A percentile compares a stretch with the other conserved stretches of the same genome.
phyloP scores from a whole-genome alignment of 2,888 invertebrate species.

The Sylvicola cinctus region DNA sequence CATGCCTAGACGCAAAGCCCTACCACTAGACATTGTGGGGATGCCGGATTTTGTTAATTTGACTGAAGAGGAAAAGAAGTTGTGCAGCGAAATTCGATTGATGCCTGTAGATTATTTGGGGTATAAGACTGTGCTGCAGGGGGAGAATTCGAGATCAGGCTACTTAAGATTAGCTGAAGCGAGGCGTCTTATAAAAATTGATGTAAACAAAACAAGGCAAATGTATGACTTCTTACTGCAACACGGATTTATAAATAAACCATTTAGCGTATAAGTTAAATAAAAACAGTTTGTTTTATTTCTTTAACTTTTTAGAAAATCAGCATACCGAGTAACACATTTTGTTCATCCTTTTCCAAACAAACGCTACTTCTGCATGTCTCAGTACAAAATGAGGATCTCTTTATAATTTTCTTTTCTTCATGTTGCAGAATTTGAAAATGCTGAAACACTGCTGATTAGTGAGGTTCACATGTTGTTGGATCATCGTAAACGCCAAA shows the following conservation, averaged over 20 bases:
- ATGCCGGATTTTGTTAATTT: conserved; percentile 60
- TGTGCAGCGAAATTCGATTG: conserved; percentile 57
- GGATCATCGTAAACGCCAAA: conserved; percentile 92
- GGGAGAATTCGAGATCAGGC: conserved; percentile 56
- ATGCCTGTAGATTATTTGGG: conserved; percentile 60
- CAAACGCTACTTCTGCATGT: too few species aligned
- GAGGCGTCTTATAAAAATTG: conserved; percentile 67
- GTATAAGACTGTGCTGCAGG: conserved; percentile 49
- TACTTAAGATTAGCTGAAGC: conserved; percentile 62
- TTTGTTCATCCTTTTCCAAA: too few species aligned
- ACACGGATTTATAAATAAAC: conserved; percentile 49
- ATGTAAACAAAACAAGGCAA: conserved; percentile 81
- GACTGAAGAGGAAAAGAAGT: conserved; percentile 43
- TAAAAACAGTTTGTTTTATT: too few species aligned
- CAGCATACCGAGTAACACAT: too few species aligned
- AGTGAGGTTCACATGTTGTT: conserved; percentile 91
- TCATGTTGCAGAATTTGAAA: conserved; percentile 71
- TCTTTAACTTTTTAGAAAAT: too few species aligned
- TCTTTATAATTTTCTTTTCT: not conserved
- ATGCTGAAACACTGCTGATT: conserved; percentile 89
- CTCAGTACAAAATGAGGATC: too few species aligned
- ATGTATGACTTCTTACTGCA: conserved; percentile 57
- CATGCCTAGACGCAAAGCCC: conserved; percentile 14
- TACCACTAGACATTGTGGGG: conserved; percentile 20
- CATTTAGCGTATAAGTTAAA: too few species aligned